Base-by-base conservation (phyloP, 2,113 vertebrate genomes). In the Ptilorrhoa leucosticta region DNA sequence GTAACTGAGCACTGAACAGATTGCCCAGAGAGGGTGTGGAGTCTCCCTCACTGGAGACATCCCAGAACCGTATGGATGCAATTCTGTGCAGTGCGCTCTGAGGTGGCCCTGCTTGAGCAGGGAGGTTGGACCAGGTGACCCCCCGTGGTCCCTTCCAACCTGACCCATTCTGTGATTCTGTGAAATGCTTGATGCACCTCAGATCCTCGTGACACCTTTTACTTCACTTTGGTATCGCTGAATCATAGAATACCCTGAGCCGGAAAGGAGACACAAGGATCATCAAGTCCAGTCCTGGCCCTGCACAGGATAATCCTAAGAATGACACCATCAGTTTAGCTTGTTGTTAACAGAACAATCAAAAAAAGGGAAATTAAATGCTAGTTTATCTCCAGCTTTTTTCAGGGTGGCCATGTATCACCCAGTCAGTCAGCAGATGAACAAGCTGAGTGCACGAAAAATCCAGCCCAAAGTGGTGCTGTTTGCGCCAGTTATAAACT, bases 321-420 rank as follows among this genome's bases (percentile, higher is more conserved):
- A 53, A 39, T 39, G 28, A 48, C 47, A 35, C 10, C 4, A 5
- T 42, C 2, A 3, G 4, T 39, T 61, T 69, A 20, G 13, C 31
- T 40, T 2, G 0, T 44, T 8, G 1, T 28, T 72, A 42, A 53
- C 37, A 57, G 48, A 56, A 69, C 12, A 10, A 9, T 57, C 20
- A 13, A 20, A 57, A 57, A 72, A 83, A 65, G 15, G 17, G 10
- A 40, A 40, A 21, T 73, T 20, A 40, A 44, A 53, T 13, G 3
- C 5, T 16, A 48, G 6, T 8, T 54, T 23, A 16, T 65, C n/a
- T 45, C 45, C 47, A 37, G 0, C 0, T 6, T 33, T 73, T 47
- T 56, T 31, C 45, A 11, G 23, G 64, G 37, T 39, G 24, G 9
- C 27, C 15, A 6, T 2, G 0, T 35, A 23, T 42, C 54, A 50